Conservation (phyloP, 1,140 invertebrate genomes). For the Procambarus clarkii region DNA sequence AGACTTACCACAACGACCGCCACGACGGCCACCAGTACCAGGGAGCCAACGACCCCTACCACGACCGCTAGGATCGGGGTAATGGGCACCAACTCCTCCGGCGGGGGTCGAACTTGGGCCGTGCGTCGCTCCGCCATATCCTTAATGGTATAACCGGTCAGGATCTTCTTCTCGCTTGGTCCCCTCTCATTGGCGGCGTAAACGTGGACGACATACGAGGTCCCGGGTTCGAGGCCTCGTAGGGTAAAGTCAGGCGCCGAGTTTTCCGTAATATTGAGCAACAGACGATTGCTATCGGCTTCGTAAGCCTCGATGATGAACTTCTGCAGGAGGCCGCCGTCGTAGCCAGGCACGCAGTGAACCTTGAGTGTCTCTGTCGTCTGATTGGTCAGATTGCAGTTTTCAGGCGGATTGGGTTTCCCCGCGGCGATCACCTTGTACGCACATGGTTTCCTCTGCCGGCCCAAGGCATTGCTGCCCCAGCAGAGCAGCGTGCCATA, state of each 20-base stretch:
- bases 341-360: slow-evolving; percentile 88
- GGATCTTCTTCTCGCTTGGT: slow-evolving; percentile 79
- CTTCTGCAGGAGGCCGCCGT: slow-evolving; percentile 86
- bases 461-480: slow-evolving; percentile 86
- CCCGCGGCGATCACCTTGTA: slow-evolving; percentile 90
- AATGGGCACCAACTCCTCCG: slow-evolving; percentile 60
- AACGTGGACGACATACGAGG: slow-evolving; percentile 83
- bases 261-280: slow-evolving; percentile 67
- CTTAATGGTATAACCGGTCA: slow-evolving; percentile 82
- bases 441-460: slow-evolving; percentile 85
- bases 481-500: slow-evolving; percentile 75
- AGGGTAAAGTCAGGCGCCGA: slow-evolving; percentile 83
- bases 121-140: slow-evolving; percentile 81
- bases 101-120: slow-evolving; percentile 68
- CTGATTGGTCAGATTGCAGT: slow-evolving; percentile 89
- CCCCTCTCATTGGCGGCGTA: slow-evolving; percentile 82
- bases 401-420: slow-evolving; percentile 89
- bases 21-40: slow-evolving; percentile 65
- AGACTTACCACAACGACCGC: slow-evolving; percentile 60
- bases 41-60: slow-evolving; percentile 64
- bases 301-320: slow-evolving; percentile 71
- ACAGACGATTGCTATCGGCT: slow-evolving; percentile 76
- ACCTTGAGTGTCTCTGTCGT: slow-evolving; percentile 88
- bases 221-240: slow-evolving; percentile 85
- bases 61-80: slow-evolving; percentile 61